Evolutionary conservation across 2,888 invertebrate genomes (phyloP).

Genomic region (Eupeodes luniger): DNA sequence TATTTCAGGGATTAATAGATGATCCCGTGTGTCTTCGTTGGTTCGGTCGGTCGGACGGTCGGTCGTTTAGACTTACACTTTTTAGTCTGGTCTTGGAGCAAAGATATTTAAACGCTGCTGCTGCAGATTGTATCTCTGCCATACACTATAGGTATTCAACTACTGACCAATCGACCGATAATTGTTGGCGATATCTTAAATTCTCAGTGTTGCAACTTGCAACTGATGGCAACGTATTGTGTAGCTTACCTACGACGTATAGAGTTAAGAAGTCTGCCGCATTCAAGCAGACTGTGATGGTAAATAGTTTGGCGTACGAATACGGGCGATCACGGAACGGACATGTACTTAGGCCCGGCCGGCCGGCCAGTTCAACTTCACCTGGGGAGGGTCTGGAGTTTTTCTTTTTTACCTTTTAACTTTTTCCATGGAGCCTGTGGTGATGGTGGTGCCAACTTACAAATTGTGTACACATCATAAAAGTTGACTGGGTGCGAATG

Average conservation of each 20-base stretch:
- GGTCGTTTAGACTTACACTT: constrained; percentile 11
- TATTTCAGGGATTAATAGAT: constrained; percentile 66
- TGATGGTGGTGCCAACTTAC: constrained; percentile 66
- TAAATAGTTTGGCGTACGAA: constrained; percentile 63
- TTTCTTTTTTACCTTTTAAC: not conserved
- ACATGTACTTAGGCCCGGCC: constrained; percentile 57
- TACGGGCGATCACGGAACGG: constrained; percentile 51
- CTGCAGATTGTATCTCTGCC: constrained; percentile 52
- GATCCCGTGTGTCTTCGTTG: constrained; percentile 43
- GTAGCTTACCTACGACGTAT: too few relatives aligned
- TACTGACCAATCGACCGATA: constrained; percentile 72
- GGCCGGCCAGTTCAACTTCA: constrained; percentile 43
- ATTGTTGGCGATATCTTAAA: constrained; percentile 58
- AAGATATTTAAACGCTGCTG: constrained; percentile 30
- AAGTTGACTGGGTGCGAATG: constrained; percentile 71
- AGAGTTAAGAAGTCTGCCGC: constrained; percentile 46
- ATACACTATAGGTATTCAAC: constrained; percentile 7
- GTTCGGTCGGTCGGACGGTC: not conserved
- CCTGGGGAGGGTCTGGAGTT: constrained; percentile 55
- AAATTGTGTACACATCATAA: constrained; percentile 75
- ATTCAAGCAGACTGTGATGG: not conserved
- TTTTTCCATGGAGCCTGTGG: not conserved
- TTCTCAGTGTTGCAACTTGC: constrained; percentile 17
- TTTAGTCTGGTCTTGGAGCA: constrained; percentile 37
- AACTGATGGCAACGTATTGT: not conserved